Percentiles rank a stretch among this genome's conserved stretches.
These are phyloP conservation scores for Allacma fusca DNA, from an alignment of 2,888 invertebrate genomes.

Conservation along the genomic window DNA sequence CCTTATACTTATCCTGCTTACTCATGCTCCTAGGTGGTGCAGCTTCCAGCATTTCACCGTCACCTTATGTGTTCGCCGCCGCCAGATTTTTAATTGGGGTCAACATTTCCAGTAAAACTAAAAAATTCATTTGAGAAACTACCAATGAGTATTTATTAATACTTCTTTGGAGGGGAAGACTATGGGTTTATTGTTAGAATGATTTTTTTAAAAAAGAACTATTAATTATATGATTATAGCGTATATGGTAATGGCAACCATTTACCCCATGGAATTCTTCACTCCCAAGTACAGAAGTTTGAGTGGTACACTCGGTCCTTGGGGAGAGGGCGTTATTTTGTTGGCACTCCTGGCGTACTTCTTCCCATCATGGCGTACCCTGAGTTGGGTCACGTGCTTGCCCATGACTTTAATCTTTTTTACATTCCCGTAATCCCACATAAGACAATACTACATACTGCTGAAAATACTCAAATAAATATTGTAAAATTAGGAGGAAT, in stretches of 20 bases:
- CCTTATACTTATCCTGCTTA: constrained; percentile 52
- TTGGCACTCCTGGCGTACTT: constrained; percentile 53
- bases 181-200: neutral
- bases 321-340: constrained; percentile 56
- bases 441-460: neutral
- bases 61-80: constrained; percentile 49
- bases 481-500: too few relatives aligned
- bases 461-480: neutral
- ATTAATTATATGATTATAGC: too few relatives aligned
- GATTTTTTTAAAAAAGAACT: neutral
- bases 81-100: constrained; percentile 53
- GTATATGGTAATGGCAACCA: constrained; percentile 52
- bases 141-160: neutral
- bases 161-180: neutral
- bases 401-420: constrained; percentile 51
- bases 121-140: neutral
- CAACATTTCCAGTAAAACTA: constrained; percentile 54
- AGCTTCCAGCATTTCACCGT: constrained; percentile 52
- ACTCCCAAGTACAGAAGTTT: constrained; percentile 55
- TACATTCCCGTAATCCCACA: constrained; percentile 49
- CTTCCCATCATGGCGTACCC: constrained; percentile 50
- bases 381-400: constrained; percentile 46
- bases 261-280: constrained; percentile 59
- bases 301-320: constrained; percentile 55
- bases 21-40: constrained; percentile 51